Evolutionary conservation across 2,797 vertebrate species (phyloP).

Genomic region (Fundulus diaphanus): DNA sequence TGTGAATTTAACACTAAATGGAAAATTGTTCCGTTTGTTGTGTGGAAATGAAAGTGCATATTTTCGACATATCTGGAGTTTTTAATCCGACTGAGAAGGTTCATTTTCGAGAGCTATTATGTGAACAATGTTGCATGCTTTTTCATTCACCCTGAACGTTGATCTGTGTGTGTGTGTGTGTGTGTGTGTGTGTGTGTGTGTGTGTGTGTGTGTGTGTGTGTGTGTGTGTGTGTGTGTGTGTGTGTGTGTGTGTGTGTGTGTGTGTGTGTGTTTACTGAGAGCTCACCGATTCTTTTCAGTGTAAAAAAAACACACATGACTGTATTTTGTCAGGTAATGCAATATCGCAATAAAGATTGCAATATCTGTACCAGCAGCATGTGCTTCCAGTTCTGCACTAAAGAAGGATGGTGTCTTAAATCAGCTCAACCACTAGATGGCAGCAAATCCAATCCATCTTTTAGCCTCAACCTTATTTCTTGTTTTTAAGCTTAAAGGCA

Average conservation of each 20-base stretch:
- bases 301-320: slow-evolving; percentile 54
- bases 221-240: slow-evolving; percentile 48
- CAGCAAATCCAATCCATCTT: slow-evolving; percentile 31
- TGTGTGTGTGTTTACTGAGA: slow-evolving; percentile 77
- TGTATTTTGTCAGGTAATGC: slow-evolving; percentile 77
- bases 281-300: slow-evolving; percentile 72
- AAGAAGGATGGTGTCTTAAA: background rate
- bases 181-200: slow-evolving; percentile 38
- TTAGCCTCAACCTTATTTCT: no score
- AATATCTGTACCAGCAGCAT: slow-evolving; percentile 60
- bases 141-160: slow-evolving; percentile 69
- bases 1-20: slow-evolving; percentile 64
- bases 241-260: slow-evolving; percentile 35
- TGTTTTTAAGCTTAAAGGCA: background rate
- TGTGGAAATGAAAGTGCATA: slow-evolving; percentile 61
- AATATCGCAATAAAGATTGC: slow-evolving; percentile 80
- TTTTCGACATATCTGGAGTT: slow-evolving; percentile 48
- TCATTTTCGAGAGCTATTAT: slow-evolving; percentile 37
- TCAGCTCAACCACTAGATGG: slow-evolving; percentile 46
- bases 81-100: slow-evolving; percentile 36
- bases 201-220: slow-evolving; percentile 41
- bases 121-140: slow-evolving; percentile 76
- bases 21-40: slow-evolving; percentile 63
- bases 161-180: slow-evolving; percentile 36
- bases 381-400: slow-evolving; percentile 13